Evolutionary conservation across 2,797 vertebrate genomes (phyloP), one percentile per base, ranked within the genome.

Genomic region (Acanthis flammea): DNA sequence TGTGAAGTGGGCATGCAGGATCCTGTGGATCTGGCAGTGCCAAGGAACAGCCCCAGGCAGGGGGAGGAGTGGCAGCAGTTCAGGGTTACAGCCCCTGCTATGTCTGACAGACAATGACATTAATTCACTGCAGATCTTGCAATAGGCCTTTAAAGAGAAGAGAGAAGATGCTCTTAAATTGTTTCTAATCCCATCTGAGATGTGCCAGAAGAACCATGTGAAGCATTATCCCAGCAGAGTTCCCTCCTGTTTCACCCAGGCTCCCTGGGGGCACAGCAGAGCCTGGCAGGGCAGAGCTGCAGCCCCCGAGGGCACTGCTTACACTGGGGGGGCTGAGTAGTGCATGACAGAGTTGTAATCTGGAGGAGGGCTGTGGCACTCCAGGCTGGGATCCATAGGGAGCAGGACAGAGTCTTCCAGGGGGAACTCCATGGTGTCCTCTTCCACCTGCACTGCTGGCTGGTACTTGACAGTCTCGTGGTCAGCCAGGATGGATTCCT

Each of bases 331-430:
- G 55, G 98, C 98, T 1, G 98, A 99, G 97, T 99, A 99, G 96
- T 99, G 99, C 90, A 99, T 96, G 93, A 99, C 98, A 0, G 98
- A 98, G 97, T 99, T 99, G 97, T 99, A 99, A 97, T 99, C 99
- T 0, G 99, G 99, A 2, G 99, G 99, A 1, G 99, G 99, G 97
- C 99, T 99, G 97, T 99, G 99, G 95, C 99, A 99, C 91, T 99
- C 99, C 91, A 99, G 97, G 92, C 76, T 98, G 13, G 97, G 97
- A 75, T 99, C 99, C 97, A 99, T 97, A 0, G 97, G 96, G 7
- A 98, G 95, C 35, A 97, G 97, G 24, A 98, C 98, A 0, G 98
- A 98, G 86, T 99, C 98, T 21, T 99, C 98, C 97, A 99, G 97
- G 48, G 98, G 97, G 97, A 98, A 98, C 96, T 99, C 98, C 97